Evolutionary conservation across 1,140 invertebrate species (phyloP).

Genomic region (Antheraea mylitta): DNA sequence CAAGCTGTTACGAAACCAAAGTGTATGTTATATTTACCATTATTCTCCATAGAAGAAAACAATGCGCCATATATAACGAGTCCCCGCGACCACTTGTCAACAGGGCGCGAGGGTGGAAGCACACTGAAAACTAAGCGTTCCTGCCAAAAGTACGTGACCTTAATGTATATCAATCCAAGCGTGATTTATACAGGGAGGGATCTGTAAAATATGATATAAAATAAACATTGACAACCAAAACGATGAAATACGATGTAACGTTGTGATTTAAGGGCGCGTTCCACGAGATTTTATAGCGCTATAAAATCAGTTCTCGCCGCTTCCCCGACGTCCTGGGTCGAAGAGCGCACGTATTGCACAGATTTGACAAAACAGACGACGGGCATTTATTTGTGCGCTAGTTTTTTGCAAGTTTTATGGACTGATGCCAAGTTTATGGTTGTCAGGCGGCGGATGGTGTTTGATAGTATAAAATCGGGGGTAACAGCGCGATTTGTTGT

Average conservation of each 20-base stretch:
- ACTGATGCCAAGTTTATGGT: constrained; percentile 67
- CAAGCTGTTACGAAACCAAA: not conserved
- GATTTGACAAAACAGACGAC: constrained; percentile 77
- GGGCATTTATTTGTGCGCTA: constrained; percentile 74
- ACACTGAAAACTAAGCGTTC: constrained; percentile 54
- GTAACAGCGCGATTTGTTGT: constrained; percentile 13
- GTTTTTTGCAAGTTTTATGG: constrained; percentile 75
- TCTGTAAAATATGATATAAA: constrained; percentile 79
- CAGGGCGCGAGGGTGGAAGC: constrained; percentile 24
- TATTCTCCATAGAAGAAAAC: constrained; percentile 15
- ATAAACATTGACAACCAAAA: constrained; percentile 78
- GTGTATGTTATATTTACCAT: not conserved
- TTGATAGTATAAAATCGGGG: constrained; percentile 41
- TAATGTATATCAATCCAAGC: constrained; percentile 73
- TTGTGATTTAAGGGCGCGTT: constrained; percentile 75
- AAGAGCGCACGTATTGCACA: constrained; percentile 65
- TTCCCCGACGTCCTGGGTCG: constrained; percentile 36
- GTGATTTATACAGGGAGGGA: constrained; percentile 71
- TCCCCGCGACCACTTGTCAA: constrained; percentile 56
- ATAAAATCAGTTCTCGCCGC: constrained; percentile 65
- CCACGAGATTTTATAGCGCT: constrained; percentile 75
- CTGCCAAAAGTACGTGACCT: constrained; percentile 72
- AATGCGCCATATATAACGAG: constrained; percentile 36
- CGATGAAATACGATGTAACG: constrained; percentile 75
- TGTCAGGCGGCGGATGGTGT: constrained; percentile 28